Percentiles rank a stretch among this genome's conserved stretches.
These are phyloP conservation scores for Pomatostomus ruficeps DNA, from an alignment of 2,113 vertebrate genomes.

Conservation along the genomic window DNA sequence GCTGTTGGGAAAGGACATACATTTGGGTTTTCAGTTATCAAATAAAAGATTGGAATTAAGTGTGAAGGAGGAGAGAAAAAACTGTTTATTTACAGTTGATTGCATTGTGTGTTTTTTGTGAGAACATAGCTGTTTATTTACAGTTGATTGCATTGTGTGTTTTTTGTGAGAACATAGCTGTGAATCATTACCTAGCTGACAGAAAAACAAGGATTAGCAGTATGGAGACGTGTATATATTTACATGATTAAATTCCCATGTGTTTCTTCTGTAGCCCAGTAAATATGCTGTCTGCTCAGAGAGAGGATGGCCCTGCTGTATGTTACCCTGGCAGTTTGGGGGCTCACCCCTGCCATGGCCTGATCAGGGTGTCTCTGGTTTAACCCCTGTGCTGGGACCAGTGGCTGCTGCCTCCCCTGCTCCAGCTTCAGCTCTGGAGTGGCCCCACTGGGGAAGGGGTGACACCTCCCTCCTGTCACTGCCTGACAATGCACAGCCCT, in stretches of 20 bases:
- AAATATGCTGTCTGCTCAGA: neutral
- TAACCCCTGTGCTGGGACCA: fast-evolving
- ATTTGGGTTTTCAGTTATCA: neutral
- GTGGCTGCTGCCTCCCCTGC: neutral
- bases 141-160: neutral
- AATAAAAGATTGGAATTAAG: neutral
- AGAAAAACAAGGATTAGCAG: neutral
- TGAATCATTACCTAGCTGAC: neutral
- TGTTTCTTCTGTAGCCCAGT: neutral
- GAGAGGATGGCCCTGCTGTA: too few species aligned
- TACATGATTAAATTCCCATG: neutral
- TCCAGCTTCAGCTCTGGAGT: neutral
- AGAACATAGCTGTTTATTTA: neutral
- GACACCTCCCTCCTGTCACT: neutral
- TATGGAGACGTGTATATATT: neutral
- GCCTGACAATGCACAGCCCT: neutral
- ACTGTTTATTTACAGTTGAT: neutral
- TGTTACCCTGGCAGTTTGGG: neutral
- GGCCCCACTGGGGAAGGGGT: fast-evolving
- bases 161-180: neutral
- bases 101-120: neutral
- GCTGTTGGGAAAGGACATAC: neutral
- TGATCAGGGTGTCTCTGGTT: fast-evolving
- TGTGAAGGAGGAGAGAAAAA: neutral
- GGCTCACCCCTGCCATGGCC: fast-evolving